phyloP scores from a whole-genome alignment of 2,797 vertebrate species.

The Microhierax caerulescens region DNA sequence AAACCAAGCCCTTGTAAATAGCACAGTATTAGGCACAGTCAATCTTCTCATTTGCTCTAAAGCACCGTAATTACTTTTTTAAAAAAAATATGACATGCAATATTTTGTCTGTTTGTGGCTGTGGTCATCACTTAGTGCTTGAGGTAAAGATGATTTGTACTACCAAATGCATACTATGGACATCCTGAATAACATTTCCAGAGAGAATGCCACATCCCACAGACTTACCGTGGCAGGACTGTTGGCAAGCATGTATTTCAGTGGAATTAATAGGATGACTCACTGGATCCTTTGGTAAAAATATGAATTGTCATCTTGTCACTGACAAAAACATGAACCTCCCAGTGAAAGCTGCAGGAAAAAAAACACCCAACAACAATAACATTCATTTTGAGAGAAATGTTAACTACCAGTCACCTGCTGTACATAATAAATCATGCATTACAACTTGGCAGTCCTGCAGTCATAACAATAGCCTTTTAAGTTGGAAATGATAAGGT shows the following conservation, averaged over 20 bases:
- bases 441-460: not conserved
- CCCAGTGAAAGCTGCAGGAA: conserved; percentile 36
- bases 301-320: conserved; percentile 84
- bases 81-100: not conserved
- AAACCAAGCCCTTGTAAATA: not conserved
- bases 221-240: conserved; percentile 45
- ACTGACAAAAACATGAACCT: conserved; percentile 78
- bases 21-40: not conserved
- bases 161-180: not conserved
- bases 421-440: conserved; percentile 20
- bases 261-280: conserved; percentile 83
- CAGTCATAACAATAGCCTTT: not conserved
- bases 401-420: conserved; percentile 22
- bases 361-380: not conserved
- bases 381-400: conserved; percentile 10
- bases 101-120: not conserved
- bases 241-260: conserved; percentile 36
- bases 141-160: not conserved
- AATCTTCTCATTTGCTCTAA: not conserved
- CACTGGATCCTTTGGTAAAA: conserved; percentile 78
- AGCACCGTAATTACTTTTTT: not conserved
- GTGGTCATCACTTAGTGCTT: not conserved
- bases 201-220: not conserved
- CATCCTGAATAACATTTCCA: not conserved
- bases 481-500: not conserved